Base-by-base conservation (phyloP, 1,140 invertebrate species). In the Atta cephalotes region DNA sequence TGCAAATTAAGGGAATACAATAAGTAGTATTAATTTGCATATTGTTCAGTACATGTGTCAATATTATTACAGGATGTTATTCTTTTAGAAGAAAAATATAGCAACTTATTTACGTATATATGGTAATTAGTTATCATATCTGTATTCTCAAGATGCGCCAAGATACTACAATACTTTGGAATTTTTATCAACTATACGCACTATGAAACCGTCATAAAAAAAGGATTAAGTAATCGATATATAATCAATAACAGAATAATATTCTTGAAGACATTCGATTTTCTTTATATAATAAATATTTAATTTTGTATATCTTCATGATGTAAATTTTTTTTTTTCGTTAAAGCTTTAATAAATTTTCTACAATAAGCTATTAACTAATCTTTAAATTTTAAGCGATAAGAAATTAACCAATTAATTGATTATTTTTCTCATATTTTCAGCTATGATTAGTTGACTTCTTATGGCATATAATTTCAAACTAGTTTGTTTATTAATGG, bases 71-170 rank as follows among this genome's bases (percentile, higher is more conserved):
- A 0, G 6, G n/a, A 21, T 76, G 3, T 14, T 16, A 53, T 7
- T 74, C 49, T 56, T 56, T 35, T 7, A 74, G n/a, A 35, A 21
- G 31, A 58, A 58, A 56, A 76, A 35, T 21, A 39, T 14, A 9
- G 7, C 51, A n/a, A 35, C 28, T 6, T 76, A 60, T 39, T 76
- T n/a, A 58, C 18, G 28, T 76, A 74, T 56, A 74, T 56, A 53
- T 10, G 6, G 12, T 58, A 35, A 76, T 58, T 10, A 60, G 58
- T 76, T 51, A 9, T 74, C 12, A 35, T 58, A 39, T 76, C 12
- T 21, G 7, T 76, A 60, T 56, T 76, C 72, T 76, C 6, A 76
- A 58, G 53, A 76, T n/a, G 14, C 3, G 25, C 4, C 31, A n/a
- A 58, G 2, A 12, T 16, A 58, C 7, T 3, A 25, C 25, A 25